Evolutionary conservation across 2,888 invertebrate species (phyloP), one percentile per base, ranked within the genome.

Genomic region (Megalurothrips usitatus): DNA sequence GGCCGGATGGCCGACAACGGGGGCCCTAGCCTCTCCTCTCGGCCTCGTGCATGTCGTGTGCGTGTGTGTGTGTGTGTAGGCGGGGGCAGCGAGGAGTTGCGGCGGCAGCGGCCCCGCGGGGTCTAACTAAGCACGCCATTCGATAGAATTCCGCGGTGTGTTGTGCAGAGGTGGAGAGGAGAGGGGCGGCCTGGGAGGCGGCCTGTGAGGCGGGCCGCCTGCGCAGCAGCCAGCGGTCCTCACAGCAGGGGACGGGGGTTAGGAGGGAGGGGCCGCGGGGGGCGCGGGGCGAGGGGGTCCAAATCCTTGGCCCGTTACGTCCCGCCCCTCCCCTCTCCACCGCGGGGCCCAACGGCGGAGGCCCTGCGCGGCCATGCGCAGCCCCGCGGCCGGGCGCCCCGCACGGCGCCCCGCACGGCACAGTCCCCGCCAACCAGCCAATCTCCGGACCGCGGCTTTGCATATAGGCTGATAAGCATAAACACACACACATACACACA

Each of bases 381-480:
- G 34, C 3, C 34, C 2, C 68, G 26, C 10, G 23, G 8, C 23
- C 23, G 0, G 68, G 68, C 58, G 14, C 19, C n/a, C 58, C 6
- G 58, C 58, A n/a, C 19, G 14, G 58, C 58, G 3, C 58, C 58
- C 6, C 58, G 58, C 58, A 58, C 14, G 58, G 58, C 58, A 43
- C 34, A 43, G 58, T 58, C 58, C 68, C 23, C 23, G 68, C 68
- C 68, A 75, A 23, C 68, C 68, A 75, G 68, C 68, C 68, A 75
- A 75, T 75, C 68, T 75, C 68, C 68, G 68, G 68, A 75, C 68
- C 68, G 26, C 68, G 68, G 68, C 68, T 75, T 75, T 75, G 68
- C 68, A 75, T 75, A 75, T 23, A 75, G 68, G 68, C 68, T 75
- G 68, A 75, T 75, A 75, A 75, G 68, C 68, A 75, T 75, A 75